Conservation (phyloP, 2,797 vertebrate species). For the Myotis pilosus region DNA sequence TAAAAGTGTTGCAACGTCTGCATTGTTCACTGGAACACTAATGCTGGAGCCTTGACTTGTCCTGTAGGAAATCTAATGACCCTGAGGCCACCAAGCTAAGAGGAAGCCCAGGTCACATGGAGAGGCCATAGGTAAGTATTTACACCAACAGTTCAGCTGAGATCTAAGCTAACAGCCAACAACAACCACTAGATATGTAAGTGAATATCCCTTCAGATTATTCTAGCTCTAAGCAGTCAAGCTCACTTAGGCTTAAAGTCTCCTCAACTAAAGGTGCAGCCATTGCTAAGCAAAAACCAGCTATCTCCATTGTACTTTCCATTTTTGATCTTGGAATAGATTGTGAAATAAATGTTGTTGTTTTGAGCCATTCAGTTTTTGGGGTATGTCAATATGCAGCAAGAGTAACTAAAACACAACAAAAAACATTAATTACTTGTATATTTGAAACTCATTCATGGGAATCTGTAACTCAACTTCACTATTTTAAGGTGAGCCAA, state of each 20-base stretch:
- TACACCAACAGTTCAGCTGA: not conserved
- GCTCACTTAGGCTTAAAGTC: not conserved
- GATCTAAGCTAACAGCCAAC: not conserved
- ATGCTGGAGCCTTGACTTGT: not conserved
- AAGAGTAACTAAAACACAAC: not conserved
- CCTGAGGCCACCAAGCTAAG: not conserved
- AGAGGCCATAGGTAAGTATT: not conserved
- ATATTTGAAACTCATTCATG: not conserved
- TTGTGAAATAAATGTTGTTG: not conserved
- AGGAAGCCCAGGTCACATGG: not conserved
- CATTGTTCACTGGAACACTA: not conserved
- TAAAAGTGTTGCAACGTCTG: not conserved
- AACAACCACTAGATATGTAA: not conserved
- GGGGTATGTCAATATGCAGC: not conserved
- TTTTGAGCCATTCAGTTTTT: not conserved
- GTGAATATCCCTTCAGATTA: not conserved
- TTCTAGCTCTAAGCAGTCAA: not conserved
- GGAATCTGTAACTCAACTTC: not conserved
- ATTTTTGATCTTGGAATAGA: not conserved
- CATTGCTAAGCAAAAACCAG: not conserved
- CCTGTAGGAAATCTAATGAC: not conserved
- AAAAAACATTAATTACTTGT: not conserved
- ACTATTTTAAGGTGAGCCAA: not conserved
- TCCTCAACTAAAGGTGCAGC: not conserved
- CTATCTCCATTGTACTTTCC: not conserved